Evolutionary conservation across 2,888 invertebrate species (phyloP).

Genomic region (Papilio elwesi): DNA sequence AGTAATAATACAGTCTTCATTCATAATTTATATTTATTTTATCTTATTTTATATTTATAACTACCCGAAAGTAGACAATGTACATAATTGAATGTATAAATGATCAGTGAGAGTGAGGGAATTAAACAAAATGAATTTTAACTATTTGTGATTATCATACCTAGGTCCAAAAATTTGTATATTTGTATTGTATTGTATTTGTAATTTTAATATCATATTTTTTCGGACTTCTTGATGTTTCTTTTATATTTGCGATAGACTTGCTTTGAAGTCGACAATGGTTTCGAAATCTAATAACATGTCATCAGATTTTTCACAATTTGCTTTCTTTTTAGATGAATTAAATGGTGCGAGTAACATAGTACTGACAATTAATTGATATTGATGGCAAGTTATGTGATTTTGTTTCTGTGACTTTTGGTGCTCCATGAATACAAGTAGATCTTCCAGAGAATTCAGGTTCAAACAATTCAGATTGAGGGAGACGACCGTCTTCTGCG

Average conservation of each 20-base stretch:
- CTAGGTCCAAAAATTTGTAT: no score
- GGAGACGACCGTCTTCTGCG: background rate
- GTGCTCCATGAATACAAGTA: background rate
- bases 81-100: no score
- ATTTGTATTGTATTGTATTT: background rate
- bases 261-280: background rate
- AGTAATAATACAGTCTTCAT: no score
- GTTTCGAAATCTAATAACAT: background rate
- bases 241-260: background rate
- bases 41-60: no score
- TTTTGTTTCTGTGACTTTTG: background rate
- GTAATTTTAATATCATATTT: background rate
- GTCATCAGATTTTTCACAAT: background rate
- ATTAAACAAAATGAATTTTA: no score
- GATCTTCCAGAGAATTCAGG: background rate
- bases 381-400: background rate
- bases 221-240: background rate
- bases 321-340: background rate
- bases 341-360: background rate
- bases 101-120: no score
- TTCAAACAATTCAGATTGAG: slow-evolving; percentile 2
- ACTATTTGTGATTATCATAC: no score
- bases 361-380: background rate
- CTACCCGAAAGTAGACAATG: no score
- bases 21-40: no score